A percentile compares a stretch with the other conserved stretches of the same genome.
Evolutionary conservation across 2,888 invertebrate genomes (phyloP).

Genomic region (Aethes cnicana): DNA sequence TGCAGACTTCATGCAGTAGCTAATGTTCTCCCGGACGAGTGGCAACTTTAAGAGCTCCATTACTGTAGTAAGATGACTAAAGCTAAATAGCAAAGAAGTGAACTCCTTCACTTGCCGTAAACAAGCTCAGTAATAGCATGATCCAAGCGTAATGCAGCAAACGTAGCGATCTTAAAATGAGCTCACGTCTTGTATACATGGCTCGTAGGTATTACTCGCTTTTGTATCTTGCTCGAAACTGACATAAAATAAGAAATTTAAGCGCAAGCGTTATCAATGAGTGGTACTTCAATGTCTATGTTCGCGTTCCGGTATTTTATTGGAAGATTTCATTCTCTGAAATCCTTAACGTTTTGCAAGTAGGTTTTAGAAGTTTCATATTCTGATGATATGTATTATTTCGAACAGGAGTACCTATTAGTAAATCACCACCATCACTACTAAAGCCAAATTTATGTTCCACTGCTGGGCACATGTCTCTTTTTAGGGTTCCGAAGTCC

Average conservation of each 20-base stretch:
- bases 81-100: conserved; percentile 13
- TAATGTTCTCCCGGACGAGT: neutral
- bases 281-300: neutral
- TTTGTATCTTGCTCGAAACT: conserved; percentile 5
- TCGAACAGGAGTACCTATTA: no score
- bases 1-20: neutral
- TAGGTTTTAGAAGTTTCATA: no score
- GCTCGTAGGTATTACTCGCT: conserved; percentile 3
- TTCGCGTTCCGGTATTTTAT: neutral
- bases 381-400: no score
- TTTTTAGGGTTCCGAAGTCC: no score
- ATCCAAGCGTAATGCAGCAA: conserved; percentile 15
- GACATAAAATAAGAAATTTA: conserved; percentile 11
- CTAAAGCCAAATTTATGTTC: no score
- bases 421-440: no score
- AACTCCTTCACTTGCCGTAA: conserved; percentile 6
- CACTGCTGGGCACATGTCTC: no score
- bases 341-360: no score
- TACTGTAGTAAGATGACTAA: conserved; percentile 6
- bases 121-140: conserved; percentile 5
- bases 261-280: neutral
- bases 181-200: conserved; percentile 13
- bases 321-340: no score
- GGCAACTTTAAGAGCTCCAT: conserved; percentile 1
- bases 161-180: conserved; percentile 12